phyloP scores from a whole-genome alignment of 2,888 invertebrate species.

The Athrips mouffetella region DNA sequence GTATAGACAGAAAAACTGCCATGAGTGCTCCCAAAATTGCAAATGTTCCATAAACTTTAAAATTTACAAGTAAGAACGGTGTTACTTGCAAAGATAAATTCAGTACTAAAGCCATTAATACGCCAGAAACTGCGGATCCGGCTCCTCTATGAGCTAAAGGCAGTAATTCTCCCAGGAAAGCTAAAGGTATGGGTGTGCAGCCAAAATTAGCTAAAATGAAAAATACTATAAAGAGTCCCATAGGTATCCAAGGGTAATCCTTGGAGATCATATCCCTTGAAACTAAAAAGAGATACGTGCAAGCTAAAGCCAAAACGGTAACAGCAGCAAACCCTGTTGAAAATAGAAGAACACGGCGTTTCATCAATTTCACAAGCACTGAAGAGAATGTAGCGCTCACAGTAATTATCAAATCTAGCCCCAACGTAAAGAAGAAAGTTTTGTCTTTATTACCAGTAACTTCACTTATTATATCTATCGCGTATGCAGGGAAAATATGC shows the following conservation, averaged over 20 bases:
- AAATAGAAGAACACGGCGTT: constrained; percentile 47
- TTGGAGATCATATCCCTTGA: constrained; percentile 32
- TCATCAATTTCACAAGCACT: constrained; percentile 44
- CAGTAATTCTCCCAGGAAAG: constrained; percentile 53
- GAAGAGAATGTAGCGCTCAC: constrained; percentile 42
- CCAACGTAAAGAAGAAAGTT: constrained; percentile 45
- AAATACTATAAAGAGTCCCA: constrained; percentile 41
- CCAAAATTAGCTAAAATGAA: constrained; percentile 54
- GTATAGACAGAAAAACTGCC: constrained; percentile 25
- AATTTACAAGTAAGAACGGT: constrained; percentile 36
- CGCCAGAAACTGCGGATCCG: constrained; percentile 40
- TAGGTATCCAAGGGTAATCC: constrained; percentile 37
- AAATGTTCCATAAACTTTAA: constrained; percentile 38
- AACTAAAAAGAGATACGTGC: constrained; percentile 40
- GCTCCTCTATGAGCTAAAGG: constrained; percentile 50
- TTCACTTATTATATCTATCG: constrained; percentile 46
- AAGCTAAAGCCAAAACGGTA: constrained; percentile 33
- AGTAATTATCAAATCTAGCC: constrained; percentile 47
- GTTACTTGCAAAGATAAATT: constrained; percentile 44
- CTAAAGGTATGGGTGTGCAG: constrained; percentile 51
- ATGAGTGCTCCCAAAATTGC: constrained; percentile 29
- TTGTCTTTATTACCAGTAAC: constrained; percentile 39
- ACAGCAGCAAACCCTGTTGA: constrained; percentile 42
- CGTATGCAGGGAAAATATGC: constrained; percentile 52
- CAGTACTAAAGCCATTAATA: constrained; percentile 35